Conservation (phyloP, 2,888 invertebrate species). For the Nebria brevicollis region DNA sequence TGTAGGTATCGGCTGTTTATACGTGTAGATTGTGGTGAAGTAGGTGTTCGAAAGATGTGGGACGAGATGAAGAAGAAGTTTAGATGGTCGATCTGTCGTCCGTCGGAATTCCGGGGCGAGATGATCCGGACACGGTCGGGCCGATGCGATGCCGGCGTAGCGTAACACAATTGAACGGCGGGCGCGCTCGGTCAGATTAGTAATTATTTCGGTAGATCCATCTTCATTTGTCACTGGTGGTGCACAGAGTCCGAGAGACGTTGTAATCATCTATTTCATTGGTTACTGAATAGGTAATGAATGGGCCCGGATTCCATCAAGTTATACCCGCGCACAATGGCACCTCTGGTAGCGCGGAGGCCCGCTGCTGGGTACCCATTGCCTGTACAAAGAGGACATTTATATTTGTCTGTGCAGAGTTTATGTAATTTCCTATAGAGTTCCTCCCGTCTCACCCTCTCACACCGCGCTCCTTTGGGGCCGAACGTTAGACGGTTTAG, state of each 20-base stretch:
- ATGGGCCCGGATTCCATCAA: conserved; percentile 63
- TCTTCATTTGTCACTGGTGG: conserved; percentile 62
- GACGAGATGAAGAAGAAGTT: neutral
- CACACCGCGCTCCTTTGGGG: conserved; percentile 58
- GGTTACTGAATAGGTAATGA: conserved; percentile 65
- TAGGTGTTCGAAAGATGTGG: neutral
- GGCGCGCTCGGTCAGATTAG: conserved; percentile 63
- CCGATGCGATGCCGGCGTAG: conserved; percentile 5
- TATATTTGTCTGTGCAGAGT: conserved; percentile 66
- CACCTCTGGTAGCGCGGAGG: conserved; percentile 60
- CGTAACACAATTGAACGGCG: conserved; percentile 27
- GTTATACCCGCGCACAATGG: conserved; percentile 55
- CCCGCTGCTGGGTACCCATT: conserved; percentile 57
- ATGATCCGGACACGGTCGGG: neutral
- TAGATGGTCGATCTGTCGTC: neutral
- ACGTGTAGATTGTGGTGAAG: neutral
- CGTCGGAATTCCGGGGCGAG: conserved; percentile 32
- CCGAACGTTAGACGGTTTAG: conserved; percentile 57
- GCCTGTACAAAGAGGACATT: conserved; percentile 65
- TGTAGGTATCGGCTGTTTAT: neutral
- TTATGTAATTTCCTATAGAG: conserved; percentile 67
- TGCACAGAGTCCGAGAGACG: conserved; percentile 59
- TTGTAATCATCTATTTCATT: conserved; percentile 65
- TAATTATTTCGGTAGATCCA: conserved; percentile 63
- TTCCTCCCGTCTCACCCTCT: conserved; percentile 53